Base-by-base conservation (phyloP, 1,140 invertebrate species). In the Vollenhovia emeryi region DNA sequence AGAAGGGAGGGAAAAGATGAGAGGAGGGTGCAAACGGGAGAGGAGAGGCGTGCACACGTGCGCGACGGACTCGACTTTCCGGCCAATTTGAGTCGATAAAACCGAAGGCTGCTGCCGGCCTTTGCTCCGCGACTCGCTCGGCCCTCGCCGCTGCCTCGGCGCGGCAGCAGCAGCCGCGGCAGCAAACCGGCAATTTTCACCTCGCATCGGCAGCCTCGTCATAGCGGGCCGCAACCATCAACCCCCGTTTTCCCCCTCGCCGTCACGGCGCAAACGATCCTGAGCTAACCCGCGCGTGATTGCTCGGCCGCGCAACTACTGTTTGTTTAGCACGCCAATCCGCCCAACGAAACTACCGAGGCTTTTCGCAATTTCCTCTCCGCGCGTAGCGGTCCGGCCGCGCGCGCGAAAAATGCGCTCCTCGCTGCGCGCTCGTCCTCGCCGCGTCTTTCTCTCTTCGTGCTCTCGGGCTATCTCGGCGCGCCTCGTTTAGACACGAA, bases 161-260 rank as follows among this genome's bases (percentile, higher is more conserved):
- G 30, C 48, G 57, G 69, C 55, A 21, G 40, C n/a, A 62, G 62
- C 64, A 43, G 64, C 33, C 33, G 33, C 79, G 55, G 86, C 68
- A 21, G 74, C 84, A 91, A 92, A 86, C 91, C 86, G 86, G 87
- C 90, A 92, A 92, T 92, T 92, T 92, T 92, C 91, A 92, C 91
- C 91, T 91, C 74, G 88, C 87, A 78, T 85, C 50, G 55, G 45
- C 66, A 62, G 55, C 40, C 69, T 62, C 48, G 36, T 50, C 80
- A 85, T 87, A 79, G 75, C 50, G 18, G 27, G 60, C 64, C 52
- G 24, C 64, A 52, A 55, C 91, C 45, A 91, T 91, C 87, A 86
- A 88, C 82, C 33, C 82, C 75, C 76, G n/a, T n/a, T n/a, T 52
- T 55, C 52, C 57, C 43, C 27, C 55, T 33, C 69, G 2, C 62